Evolutionary conservation across 2,797 vertebrate species (phyloP).

Genomic region (Leuciscus waleckii): DNA sequence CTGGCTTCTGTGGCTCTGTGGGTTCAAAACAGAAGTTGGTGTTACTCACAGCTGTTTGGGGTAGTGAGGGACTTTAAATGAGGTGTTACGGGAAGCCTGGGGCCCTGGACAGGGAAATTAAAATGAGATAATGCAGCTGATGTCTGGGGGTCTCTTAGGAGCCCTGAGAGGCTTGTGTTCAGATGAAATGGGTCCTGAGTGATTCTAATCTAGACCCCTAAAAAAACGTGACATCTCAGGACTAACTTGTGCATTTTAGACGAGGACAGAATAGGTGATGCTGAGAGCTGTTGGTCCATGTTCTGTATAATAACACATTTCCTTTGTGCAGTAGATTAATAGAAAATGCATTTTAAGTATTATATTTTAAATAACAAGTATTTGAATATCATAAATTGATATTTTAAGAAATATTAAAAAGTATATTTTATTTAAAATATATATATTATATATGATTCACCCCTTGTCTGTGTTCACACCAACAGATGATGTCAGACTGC

Average conservation of each 20-base stretch:
- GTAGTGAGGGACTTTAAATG: slow-evolving; percentile 41
- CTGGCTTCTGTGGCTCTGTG: slow-evolving; percentile 24
- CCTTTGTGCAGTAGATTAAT: background rate
- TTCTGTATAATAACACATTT: background rate
- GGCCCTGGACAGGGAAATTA: slow-evolving; percentile 39
- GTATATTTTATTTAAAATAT: background rate
- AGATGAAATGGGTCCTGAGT: background rate
- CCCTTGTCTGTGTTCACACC: slow-evolving; percentile 30
- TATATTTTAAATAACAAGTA: background rate
- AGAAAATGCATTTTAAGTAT: background rate
- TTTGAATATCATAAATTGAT: background rate
- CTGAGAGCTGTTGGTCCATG: background rate
- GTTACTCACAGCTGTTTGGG: slow-evolving; percentile 51
- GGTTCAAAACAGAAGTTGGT: slow-evolving; percentile 41
- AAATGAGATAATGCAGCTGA: slow-evolving; percentile 49
- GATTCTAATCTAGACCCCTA: background rate
- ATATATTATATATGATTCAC: slow-evolving; percentile 27
- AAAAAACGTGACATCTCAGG: slow-evolving; percentile 8
- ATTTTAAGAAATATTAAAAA: background rate
- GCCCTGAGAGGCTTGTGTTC: slow-evolving; percentile 13
- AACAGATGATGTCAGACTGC: slow-evolving; percentile 30
- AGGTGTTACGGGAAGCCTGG: slow-evolving; percentile 52
- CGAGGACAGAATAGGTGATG: background rate
- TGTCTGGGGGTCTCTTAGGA: slow-evolving; percentile 16
- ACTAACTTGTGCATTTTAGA: background rate